A percentile compares a stretch with the other conserved stretches of the same genome.
Evolutionary conservation across 1,140 invertebrate genomes (phyloP).

Genomic region (Paraescarpia echinospica): DNA sequence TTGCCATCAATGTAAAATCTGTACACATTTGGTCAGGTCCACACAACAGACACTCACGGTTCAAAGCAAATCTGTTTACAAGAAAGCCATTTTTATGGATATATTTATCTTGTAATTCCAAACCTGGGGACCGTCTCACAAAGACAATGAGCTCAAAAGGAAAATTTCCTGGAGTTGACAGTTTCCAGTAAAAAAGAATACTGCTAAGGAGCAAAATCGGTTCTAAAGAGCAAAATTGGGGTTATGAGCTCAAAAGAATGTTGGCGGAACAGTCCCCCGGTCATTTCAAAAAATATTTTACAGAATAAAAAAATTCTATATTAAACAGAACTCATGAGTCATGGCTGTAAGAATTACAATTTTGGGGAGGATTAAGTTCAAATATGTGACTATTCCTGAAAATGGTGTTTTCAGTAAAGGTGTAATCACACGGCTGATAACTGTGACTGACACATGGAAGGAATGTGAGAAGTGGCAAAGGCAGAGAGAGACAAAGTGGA

Average conservation of each 20-base stretch:
- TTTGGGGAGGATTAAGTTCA: neutral
- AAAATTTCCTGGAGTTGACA: too few species aligned
- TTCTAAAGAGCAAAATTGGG: too few species aligned
- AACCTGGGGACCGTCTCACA: too few species aligned
- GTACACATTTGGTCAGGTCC: constrained; percentile 34
- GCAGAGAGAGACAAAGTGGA: neutral
- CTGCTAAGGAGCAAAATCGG: too few species aligned
- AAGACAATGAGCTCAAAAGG: too few species aligned
- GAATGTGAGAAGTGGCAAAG: neutral
- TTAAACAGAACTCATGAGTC: too few species aligned
- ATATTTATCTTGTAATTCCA: neutral
- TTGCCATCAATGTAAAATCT: constrained; percentile 13
- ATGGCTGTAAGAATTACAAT: too few species aligned
- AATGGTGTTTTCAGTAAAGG: neutral
- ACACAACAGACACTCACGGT: constrained; percentile 29
- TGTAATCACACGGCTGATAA: neutral
- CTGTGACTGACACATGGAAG: neutral
- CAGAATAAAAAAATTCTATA: too few species aligned
- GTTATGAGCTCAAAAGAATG: too few species aligned
- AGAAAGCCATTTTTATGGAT: neutral
- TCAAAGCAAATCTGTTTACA: neutral
- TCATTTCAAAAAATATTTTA: too few species aligned
- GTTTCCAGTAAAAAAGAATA: too few species aligned
- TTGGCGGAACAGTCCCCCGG: too few species aligned
- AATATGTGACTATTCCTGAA: neutral